Percentiles rank a stretch among this genome's conserved stretches.
Evolutionary conservation across 1,140 invertebrate genomes (phyloP).

Genomic region (Homarus americanus): DNA sequence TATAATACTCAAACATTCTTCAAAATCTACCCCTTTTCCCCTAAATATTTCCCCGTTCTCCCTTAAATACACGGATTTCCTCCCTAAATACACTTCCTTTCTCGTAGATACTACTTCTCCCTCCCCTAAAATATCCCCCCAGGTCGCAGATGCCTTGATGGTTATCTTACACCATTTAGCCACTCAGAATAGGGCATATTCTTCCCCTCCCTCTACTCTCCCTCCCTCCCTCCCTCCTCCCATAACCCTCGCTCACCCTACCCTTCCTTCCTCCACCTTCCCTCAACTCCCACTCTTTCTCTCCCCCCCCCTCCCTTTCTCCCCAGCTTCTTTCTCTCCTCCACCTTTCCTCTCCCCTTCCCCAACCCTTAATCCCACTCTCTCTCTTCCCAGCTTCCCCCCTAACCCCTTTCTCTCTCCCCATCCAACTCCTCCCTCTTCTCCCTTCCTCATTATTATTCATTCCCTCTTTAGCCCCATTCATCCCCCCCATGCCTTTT

Average conservation of each 20-base stretch:
- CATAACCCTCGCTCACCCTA: too few species aligned
- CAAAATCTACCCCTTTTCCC: background rate
- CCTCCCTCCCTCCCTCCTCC: background rate
- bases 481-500: too few species aligned
- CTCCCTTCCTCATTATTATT: too few species aligned
- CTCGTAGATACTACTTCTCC: background rate
- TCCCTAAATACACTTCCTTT: slow-evolving; percentile 5
- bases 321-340: background rate
- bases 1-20: background rate
- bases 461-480: too few species aligned
- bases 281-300: too few species aligned
- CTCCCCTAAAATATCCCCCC: slow-evolving; percentile 1
- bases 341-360: too few species aligned
- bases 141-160: background rate
- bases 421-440: too few species aligned
- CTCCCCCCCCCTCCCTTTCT: background rate
- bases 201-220: background rate
- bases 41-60: background rate
- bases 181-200: background rate
- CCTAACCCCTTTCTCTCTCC: too few species aligned
- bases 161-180: background rate
- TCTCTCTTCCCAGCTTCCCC: too few species aligned
- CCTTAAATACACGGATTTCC: too few species aligned
- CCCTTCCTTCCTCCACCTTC: too few species aligned
- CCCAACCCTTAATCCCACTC: too few species aligned